Evolutionary conservation across 2,797 vertebrate genomes (phyloP).

Genomic region (Liparis tanakae): DNA sequence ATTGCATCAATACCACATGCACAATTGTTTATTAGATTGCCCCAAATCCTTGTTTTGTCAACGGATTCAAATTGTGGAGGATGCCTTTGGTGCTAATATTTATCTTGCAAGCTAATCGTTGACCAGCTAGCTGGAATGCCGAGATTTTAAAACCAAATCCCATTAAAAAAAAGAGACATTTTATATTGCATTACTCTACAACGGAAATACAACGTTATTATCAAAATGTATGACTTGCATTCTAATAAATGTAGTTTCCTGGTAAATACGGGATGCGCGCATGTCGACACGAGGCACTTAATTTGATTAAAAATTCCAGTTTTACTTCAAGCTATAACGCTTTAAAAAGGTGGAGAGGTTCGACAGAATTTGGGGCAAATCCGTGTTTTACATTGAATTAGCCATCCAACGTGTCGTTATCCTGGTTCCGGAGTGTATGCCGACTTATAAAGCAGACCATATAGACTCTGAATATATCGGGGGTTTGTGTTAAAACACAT

Average conservation of each 20-base stretch:
- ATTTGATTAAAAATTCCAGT: background rate
- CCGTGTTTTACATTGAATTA: background rate
- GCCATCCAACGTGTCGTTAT: accelerated
- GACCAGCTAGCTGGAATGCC: conserved; percentile 46
- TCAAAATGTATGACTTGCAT: too few species aligned
- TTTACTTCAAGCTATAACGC: background rate
- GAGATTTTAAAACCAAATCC: conserved; percentile 15
- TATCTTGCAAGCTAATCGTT: conserved; percentile 18
- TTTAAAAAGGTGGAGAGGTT: background rate
- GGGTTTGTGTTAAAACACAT: accelerated
- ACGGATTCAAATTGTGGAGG: background rate
- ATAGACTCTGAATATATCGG: accelerated
- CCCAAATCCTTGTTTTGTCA: accelerated
- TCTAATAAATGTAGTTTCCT: accelerated
- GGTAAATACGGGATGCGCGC: background rate
- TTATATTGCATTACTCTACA: background rate
- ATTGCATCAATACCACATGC: background rate
- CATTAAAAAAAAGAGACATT: conserved; percentile 9
- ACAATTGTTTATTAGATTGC: background rate
- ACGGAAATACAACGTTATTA: background rate
- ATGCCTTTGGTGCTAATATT: background rate
- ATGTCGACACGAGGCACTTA: accelerated
- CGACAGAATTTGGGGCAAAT: background rate
- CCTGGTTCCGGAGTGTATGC: background rate
- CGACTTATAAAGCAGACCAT: conserved; percentile 16